These are phyloP conservation scores for Branchellion lobata DNA, from an alignment of 2,888 invertebrate species.

Conservation along the genomic window DNA sequence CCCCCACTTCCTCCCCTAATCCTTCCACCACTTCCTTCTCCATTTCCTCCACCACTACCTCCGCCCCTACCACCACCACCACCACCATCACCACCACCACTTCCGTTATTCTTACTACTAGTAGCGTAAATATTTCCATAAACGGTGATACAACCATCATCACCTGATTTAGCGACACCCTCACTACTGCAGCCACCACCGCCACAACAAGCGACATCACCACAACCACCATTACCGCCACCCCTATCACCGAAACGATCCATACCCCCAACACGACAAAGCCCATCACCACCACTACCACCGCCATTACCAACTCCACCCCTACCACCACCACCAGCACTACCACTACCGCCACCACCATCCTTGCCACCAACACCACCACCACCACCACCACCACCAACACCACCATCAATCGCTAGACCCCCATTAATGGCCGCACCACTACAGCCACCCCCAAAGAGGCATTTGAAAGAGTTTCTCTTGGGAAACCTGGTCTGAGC, in stretches of 20 bases:
- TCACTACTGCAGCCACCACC: too few species aligned
- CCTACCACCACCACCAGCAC: conserved; percentile 33
- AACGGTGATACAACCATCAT: too few species aligned
- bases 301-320: conserved; percentile 33
- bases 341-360: conserved; percentile 34
- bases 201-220: neutral
- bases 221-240: neutral
- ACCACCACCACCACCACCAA: conserved; percentile 26
- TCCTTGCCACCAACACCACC: neutral
- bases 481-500: neutral
- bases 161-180: too few species aligned
- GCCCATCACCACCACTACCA: conserved; percentile 36
- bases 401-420: neutral
- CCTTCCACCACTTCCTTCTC: too few species aligned
- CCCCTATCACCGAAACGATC: too few species aligned
- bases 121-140: neutral
- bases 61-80: neutral
- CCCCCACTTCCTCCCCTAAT: too few species aligned
- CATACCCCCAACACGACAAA: too few species aligned
- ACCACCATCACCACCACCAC: too few species aligned
- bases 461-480: conserved; percentile 11
- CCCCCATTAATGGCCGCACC: neutral
- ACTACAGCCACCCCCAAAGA: conserved; percentile 2
- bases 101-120: neutral
- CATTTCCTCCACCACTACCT: too few species aligned